Percentiles rank a stretch among this genome's conserved stretches.
Conservation (phyloP, 2,113 vertebrate species). For the Aldabrachelys gigantea region DNA sequence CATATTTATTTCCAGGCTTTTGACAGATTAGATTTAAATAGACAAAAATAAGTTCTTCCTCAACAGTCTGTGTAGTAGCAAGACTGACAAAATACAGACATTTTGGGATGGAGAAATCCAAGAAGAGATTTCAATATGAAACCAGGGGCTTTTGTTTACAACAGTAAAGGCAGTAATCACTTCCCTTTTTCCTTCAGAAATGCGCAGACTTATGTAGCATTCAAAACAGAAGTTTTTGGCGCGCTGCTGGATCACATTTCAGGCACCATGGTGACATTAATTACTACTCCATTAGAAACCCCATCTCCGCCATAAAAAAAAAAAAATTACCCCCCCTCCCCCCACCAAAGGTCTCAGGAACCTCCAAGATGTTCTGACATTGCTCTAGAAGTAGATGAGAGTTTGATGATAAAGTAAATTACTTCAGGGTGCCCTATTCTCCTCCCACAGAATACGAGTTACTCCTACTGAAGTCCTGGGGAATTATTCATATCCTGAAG, state of each 20-base stretch:
- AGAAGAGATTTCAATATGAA: neutral
- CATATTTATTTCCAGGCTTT: neutral
- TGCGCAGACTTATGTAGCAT: neutral
- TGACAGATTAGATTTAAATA: neutral
- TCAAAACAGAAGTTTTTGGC: neutral
- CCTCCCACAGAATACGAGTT: no score
- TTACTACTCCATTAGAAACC: neutral
- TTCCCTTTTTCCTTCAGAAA: neutral
- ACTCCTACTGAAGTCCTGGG: neutral
- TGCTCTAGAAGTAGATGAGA: neutral
- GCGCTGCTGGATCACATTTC: neutral
- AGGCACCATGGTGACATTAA: neutral
- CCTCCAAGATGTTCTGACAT: neutral
- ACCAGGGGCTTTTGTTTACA: neutral
- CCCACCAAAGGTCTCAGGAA: neutral
- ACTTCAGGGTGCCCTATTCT: neutral
- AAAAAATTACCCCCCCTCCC: neutral
- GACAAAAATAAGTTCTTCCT: neutral
- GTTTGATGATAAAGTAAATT: neutral
- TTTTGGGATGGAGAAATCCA: neutral
- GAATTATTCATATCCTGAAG: no score
- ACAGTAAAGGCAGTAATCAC: neutral
- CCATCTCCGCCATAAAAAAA: no score
- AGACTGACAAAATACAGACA: neutral
- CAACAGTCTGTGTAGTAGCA: neutral